Conservation (phyloP, 2,113 vertebrate genomes). For the Aramus guarauna region DNA sequence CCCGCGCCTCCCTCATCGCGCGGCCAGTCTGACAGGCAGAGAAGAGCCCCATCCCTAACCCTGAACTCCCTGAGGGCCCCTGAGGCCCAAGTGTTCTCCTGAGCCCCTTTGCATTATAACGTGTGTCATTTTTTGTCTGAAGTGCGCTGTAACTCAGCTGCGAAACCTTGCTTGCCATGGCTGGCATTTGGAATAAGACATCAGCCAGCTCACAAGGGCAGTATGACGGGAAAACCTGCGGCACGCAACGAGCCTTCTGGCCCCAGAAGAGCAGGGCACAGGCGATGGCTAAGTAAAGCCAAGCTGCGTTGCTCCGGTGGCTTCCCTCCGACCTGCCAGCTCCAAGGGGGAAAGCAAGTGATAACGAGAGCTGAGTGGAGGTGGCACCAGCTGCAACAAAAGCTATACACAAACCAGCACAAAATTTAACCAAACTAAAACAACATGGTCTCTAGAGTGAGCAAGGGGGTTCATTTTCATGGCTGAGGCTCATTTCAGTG, state of each 20-base stretch:
- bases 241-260: not conserved
- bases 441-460: not conserved
- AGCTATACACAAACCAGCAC: not conserved
- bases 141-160: not conserved
- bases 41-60: not conserved
- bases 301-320: not conserved
- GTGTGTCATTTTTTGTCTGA: not conserved
- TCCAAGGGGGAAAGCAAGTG: not conserved
- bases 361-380: not conserved
- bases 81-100: fast-evolving
- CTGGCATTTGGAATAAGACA: not conserved
- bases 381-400: not conserved
- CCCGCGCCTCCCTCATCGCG: not conserved
- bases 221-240: not conserved
- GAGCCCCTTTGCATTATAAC: not conserved
- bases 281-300: not conserved
- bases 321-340: not conserved
- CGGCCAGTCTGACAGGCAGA: not conserved
- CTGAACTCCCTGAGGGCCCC: not conserved
- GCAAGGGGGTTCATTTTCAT: not conserved
- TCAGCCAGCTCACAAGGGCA: not conserved
- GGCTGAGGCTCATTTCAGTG: not conserved
- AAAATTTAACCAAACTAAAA: not conserved
- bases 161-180: not conserved
- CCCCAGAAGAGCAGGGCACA: not conserved